These are phyloP conservation scores for Hydrolagus affinis DNA, from an alignment of 2,113 vertebrate species.

Conservation along the genomic window DNA sequence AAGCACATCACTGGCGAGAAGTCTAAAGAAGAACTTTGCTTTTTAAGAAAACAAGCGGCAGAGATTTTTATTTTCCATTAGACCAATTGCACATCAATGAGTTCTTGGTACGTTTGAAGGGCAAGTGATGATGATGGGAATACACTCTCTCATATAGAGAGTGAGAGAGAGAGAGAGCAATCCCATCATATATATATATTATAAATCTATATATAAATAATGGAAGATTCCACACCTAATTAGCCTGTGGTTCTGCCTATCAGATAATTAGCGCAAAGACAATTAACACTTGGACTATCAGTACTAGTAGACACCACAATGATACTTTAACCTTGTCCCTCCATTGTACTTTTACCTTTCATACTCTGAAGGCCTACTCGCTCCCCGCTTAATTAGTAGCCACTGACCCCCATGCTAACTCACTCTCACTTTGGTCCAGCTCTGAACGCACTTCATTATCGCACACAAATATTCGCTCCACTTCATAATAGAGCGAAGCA, in stretches of 20 bases:
- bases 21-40: background rate
- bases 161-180: too few species aligned
- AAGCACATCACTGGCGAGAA: background rate
- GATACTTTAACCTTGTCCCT: conserved; percentile 20
- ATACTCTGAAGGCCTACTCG: background rate
- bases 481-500: conserved; percentile 23
- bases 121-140: background rate
- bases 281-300: conserved; percentile 11
- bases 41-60: background rate
- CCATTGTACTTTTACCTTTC: background rate
- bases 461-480: conserved; percentile 37
- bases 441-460: conserved; percentile 49
- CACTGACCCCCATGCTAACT: conserved; percentile 46
- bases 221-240: background rate
- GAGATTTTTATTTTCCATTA: background rate
- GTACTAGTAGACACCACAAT: background rate
- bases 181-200: too few species aligned
- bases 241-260: background rate
- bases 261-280: background rate
- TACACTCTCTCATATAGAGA: background rate
- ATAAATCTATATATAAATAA: background rate
- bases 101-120: background rate
- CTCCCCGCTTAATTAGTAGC: conserved; percentile 46
- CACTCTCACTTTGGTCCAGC: conserved; percentile 47
- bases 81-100: background rate